A percentile compares a stretch with the other conserved stretches of the same genome.
These are phyloP conservation scores for Austrofundulus limnaeus DNA, from an alignment of 2,113 vertebrate genomes.

Conservation along the genomic window DNA sequence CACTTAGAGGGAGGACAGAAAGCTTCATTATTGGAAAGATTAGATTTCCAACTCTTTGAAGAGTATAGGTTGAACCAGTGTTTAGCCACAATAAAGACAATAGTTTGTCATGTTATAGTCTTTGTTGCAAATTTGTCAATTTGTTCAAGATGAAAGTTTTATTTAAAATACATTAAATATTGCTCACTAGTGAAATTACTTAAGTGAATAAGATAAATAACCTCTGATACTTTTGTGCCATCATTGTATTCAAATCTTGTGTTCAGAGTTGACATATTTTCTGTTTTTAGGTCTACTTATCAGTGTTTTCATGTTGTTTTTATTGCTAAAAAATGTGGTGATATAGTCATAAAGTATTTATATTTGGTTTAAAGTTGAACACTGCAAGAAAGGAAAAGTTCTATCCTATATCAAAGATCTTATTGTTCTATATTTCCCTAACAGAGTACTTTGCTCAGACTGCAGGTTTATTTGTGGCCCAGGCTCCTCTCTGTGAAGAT, in stretches of 20 bases:
- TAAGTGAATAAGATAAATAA: background rate
- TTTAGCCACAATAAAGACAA: background rate
- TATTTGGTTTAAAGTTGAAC: too few species aligned
- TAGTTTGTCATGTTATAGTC: background rate
- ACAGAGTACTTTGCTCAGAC: too few species aligned
- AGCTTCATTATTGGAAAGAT: conserved; percentile 14
- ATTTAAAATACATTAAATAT: conserved; percentile 2
- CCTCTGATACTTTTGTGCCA: background rate
- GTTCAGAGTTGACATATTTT: background rate
- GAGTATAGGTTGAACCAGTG: background rate
- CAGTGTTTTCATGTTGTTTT: background rate
- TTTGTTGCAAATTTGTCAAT: too few species aligned
- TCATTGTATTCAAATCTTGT: background rate
- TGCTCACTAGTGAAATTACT: background rate
- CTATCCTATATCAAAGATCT: too few species aligned
- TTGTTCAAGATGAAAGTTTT: background rate
- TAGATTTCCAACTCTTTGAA: conserved; percentile 8
- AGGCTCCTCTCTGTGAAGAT: too few species aligned
- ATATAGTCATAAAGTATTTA: too few species aligned
- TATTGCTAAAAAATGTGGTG: background rate
- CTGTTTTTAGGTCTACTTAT: background rate
- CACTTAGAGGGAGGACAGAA: conserved; percentile 31
- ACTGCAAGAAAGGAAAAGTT: too few species aligned
- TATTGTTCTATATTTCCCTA: too few species aligned
- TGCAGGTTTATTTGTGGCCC: too few species aligned